Evolutionary conservation across 2,888 invertebrate genomes (phyloP), one percentile per base, ranked within the genome.

Genomic region (Drosophila tanythrix): DNA sequence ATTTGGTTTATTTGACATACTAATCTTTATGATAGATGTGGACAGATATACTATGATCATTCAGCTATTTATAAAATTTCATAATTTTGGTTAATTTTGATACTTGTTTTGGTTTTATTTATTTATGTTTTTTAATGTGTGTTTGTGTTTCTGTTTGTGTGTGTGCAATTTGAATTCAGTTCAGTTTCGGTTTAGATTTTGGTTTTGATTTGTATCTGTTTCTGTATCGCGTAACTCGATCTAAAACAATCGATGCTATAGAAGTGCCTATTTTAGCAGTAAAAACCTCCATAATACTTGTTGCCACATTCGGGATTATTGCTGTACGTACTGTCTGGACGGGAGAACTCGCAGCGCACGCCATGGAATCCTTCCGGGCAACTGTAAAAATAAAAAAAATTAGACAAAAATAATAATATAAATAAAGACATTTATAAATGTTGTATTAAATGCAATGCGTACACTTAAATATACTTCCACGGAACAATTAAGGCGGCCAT

Each of bases 251-350:
- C 88, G 88, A 88, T 93, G 93, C 93, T 93, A 93, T 93, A 93
- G 93, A 92, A 93, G 90, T 92, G 92, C 92, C 93, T 93, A 92
- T 93, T 93, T 93, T 93, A 93, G 93, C 93, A 93, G 91, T 93
- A 93, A 92, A 80, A 93, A 91, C 93, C 92, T 91, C 93, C 93
- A 81, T 88, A 91, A 92, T 78, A 93, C 88, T 91, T 90, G 69
- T 89, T 81, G 91, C 92, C 91, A 92, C 92, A 91, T 89, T 92
- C 91, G 88, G 92, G 91, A 89, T 89, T 90, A 91, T 92, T 92
- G 91, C 89, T 91, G 92, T 93, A 93, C 93, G 91, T 93, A 93
- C 93, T 93, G 90, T 92, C 91, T 89, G 91, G 90, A 86, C 84
- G 82, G 85, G 83, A 85, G 82, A 82, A 91, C 76, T 93, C 92